Percentiles rank a stretch among this genome's conserved stretches.
phyloP scores from a whole-genome alignment of 2,797 vertebrate species.

The Rousettus madagascariensis region DNA sequence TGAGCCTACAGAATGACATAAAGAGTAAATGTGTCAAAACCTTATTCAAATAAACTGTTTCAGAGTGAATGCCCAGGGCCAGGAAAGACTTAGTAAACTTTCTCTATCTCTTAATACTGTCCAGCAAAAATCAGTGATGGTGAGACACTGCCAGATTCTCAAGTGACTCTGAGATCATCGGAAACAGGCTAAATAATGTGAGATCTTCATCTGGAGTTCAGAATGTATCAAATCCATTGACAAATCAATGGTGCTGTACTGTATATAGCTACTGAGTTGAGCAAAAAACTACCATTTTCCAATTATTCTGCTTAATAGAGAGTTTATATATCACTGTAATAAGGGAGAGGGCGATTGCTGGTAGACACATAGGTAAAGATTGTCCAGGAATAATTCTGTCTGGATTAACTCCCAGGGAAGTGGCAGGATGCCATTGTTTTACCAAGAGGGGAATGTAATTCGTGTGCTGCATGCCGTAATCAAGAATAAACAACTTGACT shows the following conservation, averaged over 20 bases:
- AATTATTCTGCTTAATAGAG: neutral
- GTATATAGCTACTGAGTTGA: neutral
- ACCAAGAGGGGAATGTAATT: slow-evolving; percentile 17
- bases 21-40: neutral
- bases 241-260: neutral
- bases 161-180: slow-evolving; percentile 51
- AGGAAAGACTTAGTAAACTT: neutral
- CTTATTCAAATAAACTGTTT: neutral
- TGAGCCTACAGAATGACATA: neutral
- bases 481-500: slow-evolving; percentile 43
- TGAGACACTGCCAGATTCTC: neutral
- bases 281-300: neutral
- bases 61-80: neutral
- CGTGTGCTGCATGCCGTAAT: slow-evolving; percentile 59
- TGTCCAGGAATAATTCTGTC: neutral
- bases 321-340: neutral
- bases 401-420: neutral
- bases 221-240: slow-evolving; percentile 7
- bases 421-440: neutral
- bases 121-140: neutral
- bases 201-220: slow-evolving; percentile 9
- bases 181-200: neutral
- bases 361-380: neutral
- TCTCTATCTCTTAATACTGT: neutral
- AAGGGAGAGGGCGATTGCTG: neutral